Base-by-base conservation (phyloP, 2,113 vertebrate genomes). In the Hippopotamus amphibius region DNA sequence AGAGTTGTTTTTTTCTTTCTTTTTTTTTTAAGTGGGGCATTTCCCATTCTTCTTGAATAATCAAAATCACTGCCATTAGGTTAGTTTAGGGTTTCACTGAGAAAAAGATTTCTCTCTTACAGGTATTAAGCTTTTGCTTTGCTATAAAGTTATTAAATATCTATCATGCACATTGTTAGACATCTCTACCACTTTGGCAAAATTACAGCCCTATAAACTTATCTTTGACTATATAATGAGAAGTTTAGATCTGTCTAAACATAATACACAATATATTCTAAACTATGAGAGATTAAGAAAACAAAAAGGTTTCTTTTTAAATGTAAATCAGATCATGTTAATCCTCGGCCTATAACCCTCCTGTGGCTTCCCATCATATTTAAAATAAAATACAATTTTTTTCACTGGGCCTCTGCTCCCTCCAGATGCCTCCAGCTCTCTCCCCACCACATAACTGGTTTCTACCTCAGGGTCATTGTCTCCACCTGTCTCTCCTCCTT, bases 111-210 rank as follows among this genome's bases (percentile, higher is more conserved):
- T 81, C 22, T 85, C 8, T 79, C 69, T 65, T 80, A 55, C 1
- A 87, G 30, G 22, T 57, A 76, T 37, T 69, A 96, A 93, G 63
- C 22, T 76, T 66, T 87, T 57, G 37, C 69, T 90, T 59, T 94
- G 68, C n/a, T 69, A 92, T 7, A 66, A 85, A 87, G n/a, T 83
- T 90, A 90, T 77, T 82, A 90, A 77, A 83, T 68, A 21, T 77
- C 55, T 95, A 21, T 80, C 82, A 69, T 48, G 55, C 14, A 71
- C 30, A 68, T 72, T 74, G 30, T 69, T 61, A 80, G 93, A 63
- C 85, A 87, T 65, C 59, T 95, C 85, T 85, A 76, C n/a, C 22
- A 95, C 68, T 96, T 96, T 90, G n/a, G 43, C n/a, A 88, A 55
- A 95, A 50, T 83, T 71, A 92, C 30, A 63, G 15, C 12, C 55